phyloP scores from a whole-genome alignment of 2,113 vertebrate genomes.

The Pachypanchax playfairii region DNA sequence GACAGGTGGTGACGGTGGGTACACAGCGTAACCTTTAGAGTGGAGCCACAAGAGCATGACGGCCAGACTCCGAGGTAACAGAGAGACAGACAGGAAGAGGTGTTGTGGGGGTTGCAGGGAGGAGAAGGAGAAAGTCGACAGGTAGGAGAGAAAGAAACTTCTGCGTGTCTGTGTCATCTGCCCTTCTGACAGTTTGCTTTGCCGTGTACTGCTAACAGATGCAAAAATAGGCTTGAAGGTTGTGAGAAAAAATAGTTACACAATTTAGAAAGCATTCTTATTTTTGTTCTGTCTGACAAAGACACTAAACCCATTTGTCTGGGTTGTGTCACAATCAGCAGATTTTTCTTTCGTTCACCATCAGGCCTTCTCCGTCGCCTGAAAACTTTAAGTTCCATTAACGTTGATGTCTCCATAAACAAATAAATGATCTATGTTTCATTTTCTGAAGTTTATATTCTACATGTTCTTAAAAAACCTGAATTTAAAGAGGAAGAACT shows the following conservation, averaged over 20 bases:
- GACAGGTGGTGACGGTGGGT: slow-evolving; percentile 77
- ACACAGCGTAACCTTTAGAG: slow-evolving; percentile 79
- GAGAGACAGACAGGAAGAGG: slow-evolving; percentile 59
- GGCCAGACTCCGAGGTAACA: slow-evolving; percentile 75
- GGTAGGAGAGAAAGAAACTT: slow-evolving; percentile 65
- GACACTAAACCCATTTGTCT: background rate
- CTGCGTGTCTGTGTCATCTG: slow-evolving; percentile 60
- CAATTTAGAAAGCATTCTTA: slow-evolving; percentile 4
- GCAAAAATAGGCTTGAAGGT: slow-evolving; percentile 10
- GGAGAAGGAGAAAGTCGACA: slow-evolving; percentile 63
- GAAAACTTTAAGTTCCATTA: too few species aligned
- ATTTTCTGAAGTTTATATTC: too few species aligned
- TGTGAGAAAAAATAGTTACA: slow-evolving; percentile 13
- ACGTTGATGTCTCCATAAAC: too few species aligned
- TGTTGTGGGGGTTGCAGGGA: slow-evolving; percentile 51
- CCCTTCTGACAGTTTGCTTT: slow-evolving; percentile 50
- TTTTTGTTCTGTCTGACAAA: background rate
- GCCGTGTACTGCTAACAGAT: slow-evolving; percentile 26
- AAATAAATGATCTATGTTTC: too few species aligned
- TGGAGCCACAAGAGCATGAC: slow-evolving; percentile 77
- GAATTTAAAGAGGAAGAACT: too few species aligned
- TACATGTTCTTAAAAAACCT: too few species aligned
- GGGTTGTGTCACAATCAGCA: background rate
- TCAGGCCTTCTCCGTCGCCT: too few species aligned
- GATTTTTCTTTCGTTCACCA: background rate